These are phyloP conservation scores for Tenthredo notha DNA, from an alignment of 2,888 invertebrate species.

Conservation along the genomic window DNA sequence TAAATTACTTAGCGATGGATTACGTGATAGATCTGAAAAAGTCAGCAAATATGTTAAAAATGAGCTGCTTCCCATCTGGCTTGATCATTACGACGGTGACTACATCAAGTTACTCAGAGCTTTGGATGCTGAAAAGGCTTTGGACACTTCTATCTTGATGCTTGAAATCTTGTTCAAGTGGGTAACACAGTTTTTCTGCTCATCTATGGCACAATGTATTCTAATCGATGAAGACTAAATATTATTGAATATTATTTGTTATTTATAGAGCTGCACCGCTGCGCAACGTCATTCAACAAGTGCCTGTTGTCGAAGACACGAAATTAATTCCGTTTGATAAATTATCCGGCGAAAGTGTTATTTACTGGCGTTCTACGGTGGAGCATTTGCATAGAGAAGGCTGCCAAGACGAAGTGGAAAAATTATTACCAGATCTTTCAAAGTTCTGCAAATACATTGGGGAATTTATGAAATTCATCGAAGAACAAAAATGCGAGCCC, in stretches of 20 bases:
- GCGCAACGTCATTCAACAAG: slow-evolving; percentile 76
- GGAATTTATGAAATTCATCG: slow-evolving; percentile 80
- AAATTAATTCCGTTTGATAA: slow-evolving; percentile 80
- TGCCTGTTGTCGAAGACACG: slow-evolving; percentile 77
- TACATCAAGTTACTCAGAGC: slow-evolving; percentile 87
- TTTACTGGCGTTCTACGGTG: slow-evolving; percentile 84
- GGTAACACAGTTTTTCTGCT: slow-evolving; percentile 62
- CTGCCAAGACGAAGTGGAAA: slow-evolving; percentile 81
- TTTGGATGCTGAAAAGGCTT: slow-evolving; percentile 86
- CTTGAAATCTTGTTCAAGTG: slow-evolving; percentile 81
- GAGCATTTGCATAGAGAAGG: slow-evolving; percentile 78
- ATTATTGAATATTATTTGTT: slow-evolving; percentile 52
- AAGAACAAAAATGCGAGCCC: slow-evolving; percentile 63
- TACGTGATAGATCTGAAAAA: slow-evolving; percentile 82
- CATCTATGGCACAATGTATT: slow-evolving; percentile 52
- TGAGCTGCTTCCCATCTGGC: slow-evolving; percentile 87
- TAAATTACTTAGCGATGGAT: slow-evolving; percentile 82
- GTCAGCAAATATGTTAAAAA: slow-evolving; percentile 79
- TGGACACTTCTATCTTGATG: slow-evolving; percentile 80
- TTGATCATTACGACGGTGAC: slow-evolving; percentile 86
- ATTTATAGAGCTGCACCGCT: slow-evolving; percentile 74
- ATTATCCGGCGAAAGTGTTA: slow-evolving; percentile 80
- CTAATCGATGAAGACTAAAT: slow-evolving; percentile 21
- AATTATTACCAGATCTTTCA: slow-evolving; percentile 86
- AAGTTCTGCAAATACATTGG: slow-evolving; percentile 87